Evolutionary conservation across 2,113 vertebrate genomes (phyloP), one percentile per base, ranked within the genome.

Genomic region (Scatophagus argus): DNA sequence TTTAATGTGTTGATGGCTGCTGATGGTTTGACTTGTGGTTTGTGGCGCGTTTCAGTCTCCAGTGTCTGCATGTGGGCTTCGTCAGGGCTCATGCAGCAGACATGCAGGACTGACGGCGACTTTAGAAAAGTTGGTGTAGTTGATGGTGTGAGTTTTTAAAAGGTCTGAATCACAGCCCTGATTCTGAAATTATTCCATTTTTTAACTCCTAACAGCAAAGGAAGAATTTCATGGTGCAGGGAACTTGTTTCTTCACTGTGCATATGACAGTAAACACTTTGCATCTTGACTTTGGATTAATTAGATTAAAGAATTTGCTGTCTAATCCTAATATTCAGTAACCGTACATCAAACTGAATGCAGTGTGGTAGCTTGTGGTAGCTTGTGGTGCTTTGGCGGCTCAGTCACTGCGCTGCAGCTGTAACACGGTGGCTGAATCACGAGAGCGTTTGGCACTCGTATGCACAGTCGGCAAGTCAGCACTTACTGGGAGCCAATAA

Each of bases 391-490:
- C 51, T 27, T 64, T 0, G 5, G 39, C 6, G 16, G n/a, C 31
- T 38, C 19, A 60, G 41, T 49, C 54, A 25, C 55, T 38, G 44
- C 8, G 46, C 2, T 55, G 41, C 59, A 29, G 81, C 47, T 67
- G 46, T 63, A 41, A 43, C 39, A 25, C 43, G 1, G 68, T 27
- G 63, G 63, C 64, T 51, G 14, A 38, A 61, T 77, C 44, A 67
- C 34, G 2, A 38, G 19, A 54, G 27, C 47, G 2, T 63, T 68
- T 72, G 74, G 61, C 39, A 43, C 55, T 23, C 44, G 8, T 5
- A 31, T 27, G 14, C 31, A 43, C 63, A 47, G 21, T 27, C 31
- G 32, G n/a, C 74, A 51, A 32, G 4, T 25, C n/a, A n/a, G n/a
- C n/a, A n/a, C n/a, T n/a, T n/a, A n/a, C n/a, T n/a, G 31, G 10